phyloP scores from a whole-genome alignment of 2,797 vertebrate genomes.

The Neoniphon sammara region DNA sequence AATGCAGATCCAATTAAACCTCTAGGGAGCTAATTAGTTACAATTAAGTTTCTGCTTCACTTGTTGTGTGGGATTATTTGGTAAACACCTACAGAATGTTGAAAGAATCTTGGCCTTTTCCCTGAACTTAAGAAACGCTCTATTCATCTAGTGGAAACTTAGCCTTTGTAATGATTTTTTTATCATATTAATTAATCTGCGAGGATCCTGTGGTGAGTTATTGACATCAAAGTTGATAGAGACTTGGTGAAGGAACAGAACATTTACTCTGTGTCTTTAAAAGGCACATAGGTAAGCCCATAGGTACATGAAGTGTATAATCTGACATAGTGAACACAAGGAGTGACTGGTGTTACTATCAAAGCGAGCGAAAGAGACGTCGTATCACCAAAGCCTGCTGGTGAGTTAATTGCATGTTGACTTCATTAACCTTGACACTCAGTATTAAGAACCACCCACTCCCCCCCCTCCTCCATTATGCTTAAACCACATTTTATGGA shows the following conservation, averaged over 20 bases:
- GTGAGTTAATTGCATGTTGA: constrained; percentile 68
- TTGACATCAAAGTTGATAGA: constrained; percentile 72
- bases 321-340: constrained; percentile 32
- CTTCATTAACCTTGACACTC: constrained; percentile 76
- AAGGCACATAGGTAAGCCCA: constrained; percentile 23
- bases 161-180: constrained; percentile 57
- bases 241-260: constrained; percentile 36
- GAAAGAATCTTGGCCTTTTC: constrained; percentile 82
- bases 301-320: constrained; percentile 49
- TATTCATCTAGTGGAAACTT: constrained; percentile 71
- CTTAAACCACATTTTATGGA: constrained; percentile 23
- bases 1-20: constrained; percentile 86
- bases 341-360: constrained; percentile 52
- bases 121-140: constrained; percentile 76
- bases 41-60: constrained; percentile 89
- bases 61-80: constrained; percentile 87
- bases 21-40: constrained; percentile 88
- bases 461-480: constrained; percentile 55
- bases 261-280: constrained; percentile 29
- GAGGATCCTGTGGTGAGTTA: constrained; percentile 63
- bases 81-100: constrained; percentile 86
- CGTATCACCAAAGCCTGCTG: constrained; percentile 59
- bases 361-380: constrained; percentile 51
- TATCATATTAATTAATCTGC: constrained; percentile 72
- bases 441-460: constrained; percentile 58